Evolutionary conservation across 1,140 invertebrate species (phyloP), one percentile per base, ranked within the genome.

Genomic region (Orius insidiosus): DNA sequence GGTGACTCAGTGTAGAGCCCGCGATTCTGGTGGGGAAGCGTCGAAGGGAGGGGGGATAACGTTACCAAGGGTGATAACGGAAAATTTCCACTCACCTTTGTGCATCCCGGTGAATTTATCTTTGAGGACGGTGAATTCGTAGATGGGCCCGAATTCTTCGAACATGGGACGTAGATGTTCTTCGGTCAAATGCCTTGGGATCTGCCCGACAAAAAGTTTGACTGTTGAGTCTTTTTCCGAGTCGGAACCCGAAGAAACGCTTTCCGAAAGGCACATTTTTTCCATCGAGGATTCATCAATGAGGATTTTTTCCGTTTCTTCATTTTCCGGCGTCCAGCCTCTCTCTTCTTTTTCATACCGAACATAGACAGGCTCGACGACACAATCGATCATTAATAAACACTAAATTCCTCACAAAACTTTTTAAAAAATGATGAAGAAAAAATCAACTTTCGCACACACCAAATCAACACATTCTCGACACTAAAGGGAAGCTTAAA

Each of bases 51-150:
- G 24, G 24, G 24, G 24, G 24, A 24, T 24, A 24, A 24, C 24
- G 24, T 24, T 4, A 24, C 24, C 24, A 24, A 24, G 24, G 24
- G 24, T 24, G 24, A 24, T 24, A 24, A 24, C 24, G 24, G 24
- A 24, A 24, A 24, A 24, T 24, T 3, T 24, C 7, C 24, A 36
- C 69, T 62, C 65, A 87, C 85, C 85, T 78, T 92, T 92, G 63
- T 92, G 86, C 72, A 88, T 84, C 16, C 87, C 87, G 30, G 86
- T 92, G 66, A 86, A 84, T 61, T 86, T 87, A 63, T 88, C 84
- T 70, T 89, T 90, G 34, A 94, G 75, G 11, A 93, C 81, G 36
- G 85, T 88, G 52, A 94, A 79, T 68, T 94, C 88, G 61, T 89
- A 88, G 57, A 94, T 94, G 59, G 85, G 85, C 34, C 88, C 88